These are phyloP conservation scores for Chloroceryle amazona DNA, from an alignment of 2,797 vertebrate genomes.

Conservation along the genomic window DNA sequence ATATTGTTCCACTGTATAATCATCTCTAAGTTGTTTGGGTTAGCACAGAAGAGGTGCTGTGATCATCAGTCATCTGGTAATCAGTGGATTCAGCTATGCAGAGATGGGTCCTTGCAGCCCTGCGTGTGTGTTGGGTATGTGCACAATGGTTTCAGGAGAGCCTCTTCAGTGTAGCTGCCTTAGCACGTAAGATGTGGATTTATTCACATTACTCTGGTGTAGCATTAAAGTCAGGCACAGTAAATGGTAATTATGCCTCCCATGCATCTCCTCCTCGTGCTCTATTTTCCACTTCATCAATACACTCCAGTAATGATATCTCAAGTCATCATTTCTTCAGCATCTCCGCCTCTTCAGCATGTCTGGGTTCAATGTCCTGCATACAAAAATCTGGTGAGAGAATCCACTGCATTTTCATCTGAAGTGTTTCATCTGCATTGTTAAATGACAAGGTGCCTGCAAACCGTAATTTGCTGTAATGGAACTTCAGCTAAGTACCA, in stretches of 20 bases:
- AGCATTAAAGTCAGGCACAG: not conserved
- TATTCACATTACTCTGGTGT: not conserved
- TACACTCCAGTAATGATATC: not conserved
- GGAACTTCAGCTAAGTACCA: not conserved
- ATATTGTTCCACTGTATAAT: not conserved
- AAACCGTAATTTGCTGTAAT: not conserved
- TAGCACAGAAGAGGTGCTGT: not conserved
- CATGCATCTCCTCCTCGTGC: not conserved
- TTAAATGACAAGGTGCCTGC: not conserved
- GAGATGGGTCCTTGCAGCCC: not conserved
- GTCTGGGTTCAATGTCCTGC: not conserved
- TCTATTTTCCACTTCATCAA: constrained; percentile 24
- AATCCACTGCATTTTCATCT: not conserved
- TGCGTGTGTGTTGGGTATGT: not conserved
- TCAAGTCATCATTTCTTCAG: constrained; percentile 1
- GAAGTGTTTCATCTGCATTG: not conserved
- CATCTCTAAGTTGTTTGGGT: not conserved
- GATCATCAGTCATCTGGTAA: not conserved
- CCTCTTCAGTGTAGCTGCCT: not conserved
- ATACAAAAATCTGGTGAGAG: not conserved
- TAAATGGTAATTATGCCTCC: not conserved
- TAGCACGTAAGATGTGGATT: not conserved
- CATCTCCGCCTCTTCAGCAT: not conserved
- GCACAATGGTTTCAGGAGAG: not conserved
- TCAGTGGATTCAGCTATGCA: fast-evolving